Evolutionary conservation across 1,140 invertebrate genomes (phyloP), one percentile per base, ranked within the genome.

Genomic region (Achroia grisella): DNA sequence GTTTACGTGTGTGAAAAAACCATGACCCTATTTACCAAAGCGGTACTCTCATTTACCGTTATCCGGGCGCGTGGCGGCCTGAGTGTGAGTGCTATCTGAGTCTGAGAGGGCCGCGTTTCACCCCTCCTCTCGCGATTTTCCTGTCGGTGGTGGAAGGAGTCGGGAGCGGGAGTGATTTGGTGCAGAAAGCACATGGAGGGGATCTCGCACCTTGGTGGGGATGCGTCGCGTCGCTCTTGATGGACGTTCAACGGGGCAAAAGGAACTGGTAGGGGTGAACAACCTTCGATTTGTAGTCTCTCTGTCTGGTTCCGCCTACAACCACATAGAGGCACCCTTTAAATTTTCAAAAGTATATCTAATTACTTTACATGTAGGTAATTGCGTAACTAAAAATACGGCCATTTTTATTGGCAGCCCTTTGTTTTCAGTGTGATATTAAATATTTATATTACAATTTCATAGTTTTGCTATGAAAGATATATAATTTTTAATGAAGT

Each of bases 91-190:
- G n/a, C n/a, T n/a, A n/a, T n/a, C n/a, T n/a, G 33, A 35, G 4
- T 17, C 33, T n/a, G 9, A 37, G 72, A 75, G 72, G 65, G 69
- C 65, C 71, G 74, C 58, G 47, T 53, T 55, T 79, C 67, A 84
- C 81, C 81, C 84, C 81, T 84, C 81, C 81, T 85, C 83, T 85
- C 67, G 71, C 78, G 55, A 71, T 75, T 79, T 84, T 56, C 83
- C 76, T 78, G 79, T 55, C 63, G 63, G 74, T 74, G 74, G 76
- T 75, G 78, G 79, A 80, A 79, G 73, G 80, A 74, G 78, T 65
- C 73, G 83, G 78, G 80, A 82, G 80, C 79, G 78, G 77, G 77
- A 81, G 80, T 82, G 81, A 81, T 79, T 86, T 82, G 72, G 73
- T 83, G 60, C 68, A 47, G 52, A 49, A 66, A 67, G 73, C 62